Percentiles rank a stretch among this genome's conserved stretches.
Evolutionary conservation across 53 echinoderm and acorn worm genomes (phyloP).

Genomic region (Apostichopus leukothele): DNA sequence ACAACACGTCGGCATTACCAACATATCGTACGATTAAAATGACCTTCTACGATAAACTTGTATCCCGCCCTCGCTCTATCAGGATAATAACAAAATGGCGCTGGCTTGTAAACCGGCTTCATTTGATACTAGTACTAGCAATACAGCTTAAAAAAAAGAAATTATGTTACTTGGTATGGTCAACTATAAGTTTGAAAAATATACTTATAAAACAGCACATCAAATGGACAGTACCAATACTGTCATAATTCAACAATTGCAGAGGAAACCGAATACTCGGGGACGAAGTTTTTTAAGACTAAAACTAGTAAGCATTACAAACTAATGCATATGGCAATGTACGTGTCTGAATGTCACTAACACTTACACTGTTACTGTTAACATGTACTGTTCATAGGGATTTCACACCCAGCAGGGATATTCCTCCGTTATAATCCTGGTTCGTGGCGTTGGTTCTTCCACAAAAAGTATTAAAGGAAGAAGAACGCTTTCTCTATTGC

Average conservation of each 20-base stretch:
- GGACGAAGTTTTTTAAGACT: too few species aligned
- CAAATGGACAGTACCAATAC: too few species aligned
- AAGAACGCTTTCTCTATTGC: conserved; percentile 25
- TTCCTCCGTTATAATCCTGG: conserved; percentile 3
- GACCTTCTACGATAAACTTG: neutral
- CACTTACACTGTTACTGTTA: neutral
- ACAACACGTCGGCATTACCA: neutral
- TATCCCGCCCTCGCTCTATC: conserved; percentile 34
- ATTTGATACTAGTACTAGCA: too few species aligned
- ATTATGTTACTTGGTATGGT: too few species aligned
- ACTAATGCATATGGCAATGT: neutral
- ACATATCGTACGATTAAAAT: conserved; percentile 2
- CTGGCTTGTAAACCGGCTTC: too few species aligned
- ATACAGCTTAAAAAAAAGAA: too few species aligned
- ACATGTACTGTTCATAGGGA: neutral
- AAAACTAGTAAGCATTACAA: neutral
- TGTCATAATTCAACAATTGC: too few species aligned
- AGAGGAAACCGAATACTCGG: too few species aligned
- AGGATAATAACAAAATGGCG: conserved; percentile 24
- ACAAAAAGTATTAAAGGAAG: conserved; percentile 23
- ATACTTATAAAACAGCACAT: too few species aligned
- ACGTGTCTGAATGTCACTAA: neutral
- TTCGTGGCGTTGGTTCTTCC: conserved; percentile 19
- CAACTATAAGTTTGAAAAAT: too few species aligned
- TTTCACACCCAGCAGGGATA: neutral